phyloP scores from a whole-genome alignment of 2,113 vertebrate species.

The Centropristis striata region DNA sequence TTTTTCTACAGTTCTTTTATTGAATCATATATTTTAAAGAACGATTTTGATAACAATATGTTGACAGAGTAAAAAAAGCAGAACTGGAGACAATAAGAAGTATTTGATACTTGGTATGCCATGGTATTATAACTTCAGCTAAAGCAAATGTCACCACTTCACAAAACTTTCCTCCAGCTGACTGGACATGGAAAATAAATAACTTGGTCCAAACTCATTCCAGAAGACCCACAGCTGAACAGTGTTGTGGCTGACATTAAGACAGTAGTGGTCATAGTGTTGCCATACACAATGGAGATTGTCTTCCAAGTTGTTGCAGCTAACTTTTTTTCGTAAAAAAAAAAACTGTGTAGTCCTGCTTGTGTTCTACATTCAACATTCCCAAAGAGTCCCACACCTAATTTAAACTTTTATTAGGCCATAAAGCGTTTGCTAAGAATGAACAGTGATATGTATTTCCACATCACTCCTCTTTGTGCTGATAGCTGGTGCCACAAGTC shows the following conservation, averaged over 20 bases:
- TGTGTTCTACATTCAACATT: not conserved
- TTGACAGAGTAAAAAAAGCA: too few species aligned
- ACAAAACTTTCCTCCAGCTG: not conserved
- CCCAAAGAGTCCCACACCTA: not conserved
- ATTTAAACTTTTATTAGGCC: not conserved
- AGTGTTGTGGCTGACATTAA: too few species aligned
- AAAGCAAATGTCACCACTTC: not conserved
- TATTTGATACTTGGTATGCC: not conserved
- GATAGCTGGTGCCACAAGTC: conserved; percentile 2
- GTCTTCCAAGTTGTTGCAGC: too few species aligned
- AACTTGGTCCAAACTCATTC: not conserved
- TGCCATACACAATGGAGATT: not conserved
- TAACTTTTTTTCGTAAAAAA: too few species aligned
- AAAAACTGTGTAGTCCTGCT: too few species aligned
- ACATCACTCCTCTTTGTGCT: not conserved
- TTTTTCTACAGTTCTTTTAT: too few species aligned
- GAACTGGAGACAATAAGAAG: too few species aligned
- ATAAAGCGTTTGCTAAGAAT: not conserved
- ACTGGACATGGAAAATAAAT: not conserved
- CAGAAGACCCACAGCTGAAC: not conserved
- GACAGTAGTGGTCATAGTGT: not conserved
- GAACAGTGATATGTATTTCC: not conserved
- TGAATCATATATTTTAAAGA: too few species aligned
- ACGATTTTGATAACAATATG: too few species aligned
- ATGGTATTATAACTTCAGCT: not conserved